These are phyloP conservation scores for Actenoides hombroni DNA, from an alignment of 2,113 vertebrate species.

Conservation along the genomic window DNA sequence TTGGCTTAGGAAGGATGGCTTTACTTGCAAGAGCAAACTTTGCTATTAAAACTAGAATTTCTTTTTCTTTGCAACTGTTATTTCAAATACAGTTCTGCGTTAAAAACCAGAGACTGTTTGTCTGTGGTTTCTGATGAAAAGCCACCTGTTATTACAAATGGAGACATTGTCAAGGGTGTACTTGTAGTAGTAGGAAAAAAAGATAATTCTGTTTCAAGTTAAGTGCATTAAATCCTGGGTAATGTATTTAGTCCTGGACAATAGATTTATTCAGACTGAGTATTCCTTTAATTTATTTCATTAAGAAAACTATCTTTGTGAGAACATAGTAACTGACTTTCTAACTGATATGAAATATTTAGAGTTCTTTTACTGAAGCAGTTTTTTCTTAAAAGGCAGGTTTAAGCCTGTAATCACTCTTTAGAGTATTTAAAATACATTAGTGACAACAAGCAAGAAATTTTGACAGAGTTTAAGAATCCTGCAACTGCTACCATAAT, in stretches of 20 bases:
- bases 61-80: background rate
- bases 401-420: constrained; percentile 38
- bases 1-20: background rate
- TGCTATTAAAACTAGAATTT: background rate
- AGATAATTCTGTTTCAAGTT: constrained; percentile 11
- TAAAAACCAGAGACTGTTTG: background rate
- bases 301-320: constrained; percentile 4
- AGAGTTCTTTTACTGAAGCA: constrained; percentile 32
- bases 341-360: constrained; percentile 14
- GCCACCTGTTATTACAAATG: background rate
- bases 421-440: constrained; percentile 14
- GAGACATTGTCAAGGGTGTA: background rate
- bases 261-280: background rate
- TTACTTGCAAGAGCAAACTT: background rate
- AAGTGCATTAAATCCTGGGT: background rate
- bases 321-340: constrained; percentile 44
- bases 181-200: background rate
- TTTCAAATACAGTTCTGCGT: background rate
- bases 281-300: constrained; percentile 35
- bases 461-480: background rate
- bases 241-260: background rate
- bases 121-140: background rate
- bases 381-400: constrained; percentile 21
- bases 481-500: background rate
- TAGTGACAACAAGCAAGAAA: constrained; percentile 17